These are phyloP conservation scores for Tridacna crocea DNA, from an alignment of 2,888 invertebrate genomes.

Conservation along the genomic window DNA sequence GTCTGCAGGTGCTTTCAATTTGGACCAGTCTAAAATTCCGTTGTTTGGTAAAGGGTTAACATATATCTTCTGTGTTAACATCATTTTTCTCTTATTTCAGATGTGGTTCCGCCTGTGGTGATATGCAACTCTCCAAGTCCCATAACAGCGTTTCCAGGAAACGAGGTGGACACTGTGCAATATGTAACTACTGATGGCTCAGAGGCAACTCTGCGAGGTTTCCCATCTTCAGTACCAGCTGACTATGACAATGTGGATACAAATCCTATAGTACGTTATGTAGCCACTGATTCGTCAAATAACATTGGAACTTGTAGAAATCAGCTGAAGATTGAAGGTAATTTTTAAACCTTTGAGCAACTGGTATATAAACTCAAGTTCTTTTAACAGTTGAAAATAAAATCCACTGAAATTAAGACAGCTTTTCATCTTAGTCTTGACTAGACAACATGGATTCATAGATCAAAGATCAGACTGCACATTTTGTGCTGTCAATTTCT, in stretches of 20 bases:
- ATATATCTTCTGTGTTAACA: too few relatives aligned
- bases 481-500: too few relatives aligned
- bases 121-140: constrained; percentile 32
- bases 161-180: not conserved
- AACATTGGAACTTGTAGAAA: constrained; percentile 66
- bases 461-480: too few relatives aligned
- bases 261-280: constrained; percentile 61
- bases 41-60: too few relatives aligned
- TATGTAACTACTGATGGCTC: constrained; percentile 35
- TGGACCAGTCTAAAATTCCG: too few relatives aligned
- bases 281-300: constrained; percentile 61
- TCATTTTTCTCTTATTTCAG: constrained; percentile 17
- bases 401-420: too few relatives aligned
- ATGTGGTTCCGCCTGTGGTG: constrained; percentile 47
- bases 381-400: too few relatives aligned
- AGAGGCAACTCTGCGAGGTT: constrained; percentile 26
- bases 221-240: constrained; percentile 29
- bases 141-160: constrained; percentile 24
- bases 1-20: too few relatives aligned
- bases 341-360: too few relatives aligned
- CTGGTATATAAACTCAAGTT: too few relatives aligned
- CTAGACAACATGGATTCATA: too few relatives aligned
- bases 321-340: constrained; percentile 73
- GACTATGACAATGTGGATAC: constrained; percentile 51
- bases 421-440: too few relatives aligned